These are phyloP conservation scores for Atta colombica DNA, from an alignment of 1,140 invertebrate genomes.

Conservation along the genomic window DNA sequence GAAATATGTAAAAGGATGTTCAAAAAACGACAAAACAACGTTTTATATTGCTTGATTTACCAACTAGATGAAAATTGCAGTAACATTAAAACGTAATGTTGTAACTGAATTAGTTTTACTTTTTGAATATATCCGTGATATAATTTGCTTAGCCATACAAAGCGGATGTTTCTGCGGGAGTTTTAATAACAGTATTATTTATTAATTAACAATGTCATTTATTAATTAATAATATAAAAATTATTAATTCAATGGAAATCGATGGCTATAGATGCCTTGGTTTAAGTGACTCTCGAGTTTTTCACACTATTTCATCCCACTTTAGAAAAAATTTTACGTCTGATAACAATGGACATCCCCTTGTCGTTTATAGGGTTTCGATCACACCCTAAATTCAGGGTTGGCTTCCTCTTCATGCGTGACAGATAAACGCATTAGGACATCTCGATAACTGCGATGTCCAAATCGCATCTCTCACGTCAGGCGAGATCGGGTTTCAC, in stretches of 20 bases:
- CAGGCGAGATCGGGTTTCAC: constrained; percentile 45
- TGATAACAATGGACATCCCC: constrained; percentile 57
- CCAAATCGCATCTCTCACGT: constrained; percentile 14
- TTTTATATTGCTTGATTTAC: constrained; percentile 50
- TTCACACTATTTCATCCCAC: constrained; percentile 53
- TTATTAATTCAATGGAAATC: constrained; percentile 13
- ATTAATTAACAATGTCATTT: constrained; percentile 42
- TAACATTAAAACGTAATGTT: constrained; percentile 23
- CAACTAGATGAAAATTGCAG: constrained; percentile 29
- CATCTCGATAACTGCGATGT: constrained; percentile 55
- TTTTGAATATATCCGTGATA: constrained; percentile 17
- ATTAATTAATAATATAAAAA: constrained; percentile 42
- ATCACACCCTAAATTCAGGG: constrained; percentile 36
- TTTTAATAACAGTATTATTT: not conserved
- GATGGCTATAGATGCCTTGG: constrained; percentile 15
- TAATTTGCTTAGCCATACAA: not conserved
- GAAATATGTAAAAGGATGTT: constrained; percentile 37
- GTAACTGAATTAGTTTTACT: constrained; percentile 25
- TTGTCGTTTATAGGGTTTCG: constrained; percentile 51
- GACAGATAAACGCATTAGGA: constrained; percentile 70
- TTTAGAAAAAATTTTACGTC: not conserved
- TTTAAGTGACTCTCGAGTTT: constrained; percentile 65
- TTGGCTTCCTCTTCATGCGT: constrained; percentile 18
- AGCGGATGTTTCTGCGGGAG: not conserved
- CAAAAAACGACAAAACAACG: constrained; percentile 28